phyloP scores from a whole-genome alignment of 2,113 vertebrate genomes.

The Ascaphus truei region DNA sequence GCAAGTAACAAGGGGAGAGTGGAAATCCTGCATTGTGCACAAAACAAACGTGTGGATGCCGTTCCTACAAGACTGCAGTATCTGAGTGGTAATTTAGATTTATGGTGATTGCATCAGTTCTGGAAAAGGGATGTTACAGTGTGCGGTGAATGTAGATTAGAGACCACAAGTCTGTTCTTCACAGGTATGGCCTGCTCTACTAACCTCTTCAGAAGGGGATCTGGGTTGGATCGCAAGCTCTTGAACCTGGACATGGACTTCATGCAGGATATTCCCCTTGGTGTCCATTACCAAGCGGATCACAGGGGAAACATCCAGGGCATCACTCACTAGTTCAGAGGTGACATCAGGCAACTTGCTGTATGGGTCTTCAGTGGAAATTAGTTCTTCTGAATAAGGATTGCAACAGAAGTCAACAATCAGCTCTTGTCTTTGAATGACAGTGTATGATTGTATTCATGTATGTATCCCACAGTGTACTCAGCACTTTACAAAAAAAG shows the following conservation, averaged over 20 bases:
- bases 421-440: neutral
- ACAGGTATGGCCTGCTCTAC: slow-evolving; percentile 37
- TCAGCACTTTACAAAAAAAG: too few relatives aligned
- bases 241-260: slow-evolving; percentile 89
- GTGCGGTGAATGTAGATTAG: too few relatives aligned
- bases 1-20: too few relatives aligned
- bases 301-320: slow-evolving; percentile 64
- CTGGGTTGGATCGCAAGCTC: slow-evolving; percentile 59
- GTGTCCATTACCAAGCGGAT: slow-evolving; percentile 81
- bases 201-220: slow-evolving; percentile 52
- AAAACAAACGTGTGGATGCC: too few relatives aligned
- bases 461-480: too few relatives aligned
- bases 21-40: too few relatives aligned
- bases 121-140: too few relatives aligned
- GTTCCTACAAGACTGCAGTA: too few relatives aligned
- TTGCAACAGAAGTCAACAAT: neutral
- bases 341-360: neutral
- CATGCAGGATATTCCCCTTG: slow-evolving; percentile 81
- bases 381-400: neutral
- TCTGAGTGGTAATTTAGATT: too few relatives aligned
- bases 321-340: slow-evolving; percentile 32
- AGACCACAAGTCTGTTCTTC: too few relatives aligned
- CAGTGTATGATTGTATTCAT: too few relatives aligned
- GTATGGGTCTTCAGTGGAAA: neutral
- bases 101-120: too few relatives aligned